Evolutionary conservation across 2,888 invertebrate species (phyloP).

Genomic region (Tachystola acroxantha): DNA sequence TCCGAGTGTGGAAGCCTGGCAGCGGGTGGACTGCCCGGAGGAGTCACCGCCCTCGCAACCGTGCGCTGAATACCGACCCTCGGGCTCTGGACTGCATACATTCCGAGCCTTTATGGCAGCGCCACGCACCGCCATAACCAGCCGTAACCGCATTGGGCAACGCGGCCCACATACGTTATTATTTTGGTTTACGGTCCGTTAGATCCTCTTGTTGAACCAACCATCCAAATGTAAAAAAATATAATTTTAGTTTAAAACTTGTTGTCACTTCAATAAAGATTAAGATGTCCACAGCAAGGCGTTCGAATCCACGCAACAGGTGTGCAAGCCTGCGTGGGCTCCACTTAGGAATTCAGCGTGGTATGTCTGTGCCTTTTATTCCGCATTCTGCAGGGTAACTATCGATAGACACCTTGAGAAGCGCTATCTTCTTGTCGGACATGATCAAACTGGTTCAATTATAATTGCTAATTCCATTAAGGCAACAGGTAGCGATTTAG

Average conservation of each 20-base stretch:
- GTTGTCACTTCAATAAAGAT: too few species aligned
- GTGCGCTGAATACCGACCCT: constrained; percentile 61
- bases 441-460: constrained; percentile 16
- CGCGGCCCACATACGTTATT: constrained; percentile 57
- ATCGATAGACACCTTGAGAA: constrained; percentile 18
- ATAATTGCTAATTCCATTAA: constrained; percentile 5
- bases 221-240: constrained; percentile 14
- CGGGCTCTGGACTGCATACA: constrained; percentile 43
- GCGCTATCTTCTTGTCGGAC: constrained; percentile 11
- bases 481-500: background rate
- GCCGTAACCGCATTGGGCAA: constrained; percentile 53
- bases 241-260: too few species aligned
- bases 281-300: constrained; percentile 4
- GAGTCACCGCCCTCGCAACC: constrained; percentile 66
- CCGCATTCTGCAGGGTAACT: constrained; percentile 23
- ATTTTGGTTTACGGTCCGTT: constrained; percentile 53
- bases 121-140: constrained; percentile 50
- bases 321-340: constrained; percentile 36
- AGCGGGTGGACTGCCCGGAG: constrained; percentile 59
- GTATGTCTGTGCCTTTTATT: constrained; percentile 23
- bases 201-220: constrained; percentile 31
- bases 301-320: constrained; percentile 34
- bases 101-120: constrained; percentile 48
- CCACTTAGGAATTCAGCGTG: constrained; percentile 27
- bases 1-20: constrained; percentile 52